Conservation (phyloP, 2,797 vertebrate species). For the Borostomias antarcticus region DNA sequence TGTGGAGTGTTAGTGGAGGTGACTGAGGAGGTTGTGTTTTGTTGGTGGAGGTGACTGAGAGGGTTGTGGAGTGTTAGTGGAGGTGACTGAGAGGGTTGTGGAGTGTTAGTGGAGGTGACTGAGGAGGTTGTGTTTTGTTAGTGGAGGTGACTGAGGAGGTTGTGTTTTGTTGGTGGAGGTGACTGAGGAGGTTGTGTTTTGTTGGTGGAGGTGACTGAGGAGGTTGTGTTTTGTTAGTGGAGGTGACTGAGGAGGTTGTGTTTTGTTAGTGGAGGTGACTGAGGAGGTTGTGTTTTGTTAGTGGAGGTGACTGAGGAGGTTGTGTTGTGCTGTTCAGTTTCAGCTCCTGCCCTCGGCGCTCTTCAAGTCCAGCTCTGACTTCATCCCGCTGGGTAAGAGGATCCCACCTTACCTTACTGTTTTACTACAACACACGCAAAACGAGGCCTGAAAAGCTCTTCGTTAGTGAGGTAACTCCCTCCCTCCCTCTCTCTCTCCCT, state of each 20-base stretch:
- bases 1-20: too few species aligned
- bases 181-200: conserved; percentile 1
- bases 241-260: not conserved
- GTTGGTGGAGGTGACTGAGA: not conserved
- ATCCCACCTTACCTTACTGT: not conserved
- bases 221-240: not conserved
- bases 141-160: not conserved
- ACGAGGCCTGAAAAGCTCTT: not conserved
- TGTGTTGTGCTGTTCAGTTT: conserved; percentile 78
- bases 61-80: not conserved
- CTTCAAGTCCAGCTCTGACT: conserved; percentile 95
- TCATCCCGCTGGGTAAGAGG: conserved; percentile 92
- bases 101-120: not conserved
- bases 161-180: conserved; percentile 10
- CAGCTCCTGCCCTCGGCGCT: conserved; percentile 96
- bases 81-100: not conserved
- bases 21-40: conserved; percentile 1
- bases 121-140: too few species aligned
- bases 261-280: not conserved
- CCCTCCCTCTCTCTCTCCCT: not conserved
- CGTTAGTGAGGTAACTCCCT: not conserved
- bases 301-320: not conserved
- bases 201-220: not conserved
- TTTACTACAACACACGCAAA: not conserved
- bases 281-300: too few species aligned